Conservation (phyloP, 2,888 invertebrate genomes). For the Athetis lepigone region DNA sequence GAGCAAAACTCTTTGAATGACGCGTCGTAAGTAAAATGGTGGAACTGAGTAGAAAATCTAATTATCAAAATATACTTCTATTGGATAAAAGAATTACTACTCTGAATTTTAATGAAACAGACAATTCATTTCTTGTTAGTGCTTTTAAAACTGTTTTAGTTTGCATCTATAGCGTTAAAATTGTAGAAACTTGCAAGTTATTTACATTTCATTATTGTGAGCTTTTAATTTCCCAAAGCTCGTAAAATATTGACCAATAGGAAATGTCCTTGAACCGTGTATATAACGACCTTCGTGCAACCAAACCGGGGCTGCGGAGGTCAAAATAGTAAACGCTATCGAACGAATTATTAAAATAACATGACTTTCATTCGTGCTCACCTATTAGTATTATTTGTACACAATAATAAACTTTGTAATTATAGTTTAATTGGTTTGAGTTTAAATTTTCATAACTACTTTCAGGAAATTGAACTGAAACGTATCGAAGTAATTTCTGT, state of each 20-base stretch:
- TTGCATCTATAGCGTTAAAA: background rate
- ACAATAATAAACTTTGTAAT: slow-evolving; percentile 23
- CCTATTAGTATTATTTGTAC: slow-evolving; percentile 27
- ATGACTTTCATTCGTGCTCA: slow-evolving; percentile 33
- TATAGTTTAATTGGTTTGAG: slow-evolving; percentile 22
- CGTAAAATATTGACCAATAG: slow-evolving; percentile 62
- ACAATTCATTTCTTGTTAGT: background rate
- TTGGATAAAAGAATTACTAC: background rate
- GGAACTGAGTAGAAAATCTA: background rate
- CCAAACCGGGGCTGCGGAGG: slow-evolving; percentile 55
- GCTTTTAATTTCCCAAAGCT: slow-evolving; percentile 31
- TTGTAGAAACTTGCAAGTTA: slow-evolving; percentile 5
- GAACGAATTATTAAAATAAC: slow-evolving; percentile 48
- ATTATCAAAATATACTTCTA: background rate
- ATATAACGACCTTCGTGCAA: slow-evolving; percentile 60
- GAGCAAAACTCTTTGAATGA: slow-evolving; percentile 2
- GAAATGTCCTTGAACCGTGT: slow-evolving; percentile 66
- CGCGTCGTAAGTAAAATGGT: slow-evolving; percentile 6
- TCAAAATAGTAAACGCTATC: slow-evolving; percentile 47
- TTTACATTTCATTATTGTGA: background rate
- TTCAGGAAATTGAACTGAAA: slow-evolving; percentile 18
- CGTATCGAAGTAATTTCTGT: background rate
- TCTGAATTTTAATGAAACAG: slow-evolving; percentile 6
- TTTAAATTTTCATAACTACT: slow-evolving; percentile 1
- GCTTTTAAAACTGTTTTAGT: background rate